Percentiles rank a stretch among this genome's conserved stretches.
Conservation (phyloP, 1,140 invertebrate species). For the Trichoplusia ni region DNA sequence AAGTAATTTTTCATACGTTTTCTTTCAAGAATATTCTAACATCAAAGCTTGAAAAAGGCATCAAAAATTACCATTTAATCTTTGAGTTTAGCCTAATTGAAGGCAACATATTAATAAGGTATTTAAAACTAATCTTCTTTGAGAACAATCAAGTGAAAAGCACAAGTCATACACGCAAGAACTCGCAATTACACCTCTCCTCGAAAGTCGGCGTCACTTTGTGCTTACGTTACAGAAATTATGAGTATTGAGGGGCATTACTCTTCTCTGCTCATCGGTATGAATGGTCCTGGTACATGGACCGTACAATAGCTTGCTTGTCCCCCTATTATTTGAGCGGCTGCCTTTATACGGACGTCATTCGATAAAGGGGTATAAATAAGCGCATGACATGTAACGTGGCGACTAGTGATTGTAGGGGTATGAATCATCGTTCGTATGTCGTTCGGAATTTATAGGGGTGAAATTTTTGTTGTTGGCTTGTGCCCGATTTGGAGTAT, state of each 20-base stretch:
- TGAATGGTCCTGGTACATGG: constrained; percentile 65
- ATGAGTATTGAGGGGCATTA: constrained; percentile 64
- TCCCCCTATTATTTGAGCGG: constrained; percentile 71
- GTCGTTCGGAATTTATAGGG: constrained; percentile 28
- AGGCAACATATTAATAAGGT: too few species aligned
- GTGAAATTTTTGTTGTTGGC: not conserved
- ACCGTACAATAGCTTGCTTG: constrained; percentile 58
- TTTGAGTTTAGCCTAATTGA: too few species aligned
- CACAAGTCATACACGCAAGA: not conserved
- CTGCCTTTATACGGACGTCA: constrained; percentile 67
- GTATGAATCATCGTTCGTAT: constrained; percentile 29
- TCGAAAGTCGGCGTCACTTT: constrained; percentile 42
- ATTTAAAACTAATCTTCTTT: too few species aligned
- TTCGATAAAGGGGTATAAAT: constrained; percentile 67
- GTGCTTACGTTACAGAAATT: constrained; percentile 52
- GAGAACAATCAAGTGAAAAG: not conserved
- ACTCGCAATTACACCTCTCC: constrained; percentile 22
- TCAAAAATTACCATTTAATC: too few species aligned
- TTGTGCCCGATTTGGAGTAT: not conserved
- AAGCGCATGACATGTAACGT: constrained; percentile 63
- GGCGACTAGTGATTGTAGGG: constrained; percentile 29
- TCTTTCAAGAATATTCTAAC: too few species aligned
- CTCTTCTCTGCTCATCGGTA: constrained; percentile 54
- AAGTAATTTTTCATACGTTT: too few species aligned
- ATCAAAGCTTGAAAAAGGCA: too few species aligned